These are phyloP conservation scores for Drosophila maculinotata DNA, from an alignment of 2,888 invertebrate genomes.

Conservation along the genomic window DNA sequence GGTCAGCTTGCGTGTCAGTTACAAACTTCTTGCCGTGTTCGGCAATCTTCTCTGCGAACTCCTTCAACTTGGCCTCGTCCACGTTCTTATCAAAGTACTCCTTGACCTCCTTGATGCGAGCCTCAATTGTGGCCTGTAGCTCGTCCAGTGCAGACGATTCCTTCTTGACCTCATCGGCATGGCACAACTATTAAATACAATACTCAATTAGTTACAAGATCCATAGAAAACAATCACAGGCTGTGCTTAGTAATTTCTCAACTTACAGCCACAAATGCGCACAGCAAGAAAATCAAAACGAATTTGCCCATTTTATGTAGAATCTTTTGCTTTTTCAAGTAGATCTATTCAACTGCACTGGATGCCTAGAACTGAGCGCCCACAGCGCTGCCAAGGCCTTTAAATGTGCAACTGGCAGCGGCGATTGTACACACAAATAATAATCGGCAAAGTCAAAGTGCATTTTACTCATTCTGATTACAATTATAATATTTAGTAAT, in stretches of 20 bases:
- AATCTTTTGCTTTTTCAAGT: neutral
- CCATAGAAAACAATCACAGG: neutral
- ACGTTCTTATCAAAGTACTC: slow-evolving; percentile 7
- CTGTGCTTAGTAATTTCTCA: too few species aligned
- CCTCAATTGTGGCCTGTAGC: neutral
- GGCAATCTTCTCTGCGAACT: slow-evolving; percentile 3
- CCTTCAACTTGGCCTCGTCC: slow-evolving; percentile 3
- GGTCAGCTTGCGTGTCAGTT: neutral
- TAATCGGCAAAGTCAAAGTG: slow-evolving; percentile 10
- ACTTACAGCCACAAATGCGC: slow-evolving; percentile 30
- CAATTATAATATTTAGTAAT: neutral
- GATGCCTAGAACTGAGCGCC: slow-evolving; percentile 11
- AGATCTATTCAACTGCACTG: slow-evolving; percentile 2
- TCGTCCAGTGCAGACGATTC: neutral
- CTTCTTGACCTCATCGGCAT: slow-evolving; percentile 16
- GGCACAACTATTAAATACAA: slow-evolving; percentile 19
- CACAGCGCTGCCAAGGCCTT: neutral
- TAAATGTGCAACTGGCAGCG: slow-evolving; percentile 14
- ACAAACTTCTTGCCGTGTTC: slow-evolving; percentile 14
- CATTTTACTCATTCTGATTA: slow-evolving; percentile 1
- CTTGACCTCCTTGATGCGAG: slow-evolving; percentile 1
- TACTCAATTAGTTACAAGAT: neutral
- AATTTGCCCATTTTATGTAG: slow-evolving; percentile 23
- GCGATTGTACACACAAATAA: neutral
- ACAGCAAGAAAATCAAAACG: slow-evolving; percentile 18